Percentiles rank a stretch among this genome's conserved stretches.
These are phyloP conservation scores for Pterocles gutturalis DNA, from an alignment of 2,113 vertebrate species.

Conservation along the genomic window DNA sequence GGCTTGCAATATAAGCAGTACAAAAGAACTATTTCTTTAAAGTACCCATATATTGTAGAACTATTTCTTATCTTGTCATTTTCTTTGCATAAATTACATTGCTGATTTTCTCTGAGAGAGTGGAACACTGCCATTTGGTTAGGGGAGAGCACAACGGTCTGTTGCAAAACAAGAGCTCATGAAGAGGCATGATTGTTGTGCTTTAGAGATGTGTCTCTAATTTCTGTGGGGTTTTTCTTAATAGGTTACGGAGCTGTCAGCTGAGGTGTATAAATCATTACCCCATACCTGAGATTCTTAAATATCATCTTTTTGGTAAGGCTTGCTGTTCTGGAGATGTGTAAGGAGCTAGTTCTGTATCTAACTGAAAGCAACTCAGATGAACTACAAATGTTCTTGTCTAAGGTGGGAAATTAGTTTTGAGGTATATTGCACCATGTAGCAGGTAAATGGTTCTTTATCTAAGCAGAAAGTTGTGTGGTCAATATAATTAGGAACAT, in stretches of 20 bases:
- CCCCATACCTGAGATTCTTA: neutral
- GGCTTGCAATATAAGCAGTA: neutral
- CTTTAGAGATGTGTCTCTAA: neutral
- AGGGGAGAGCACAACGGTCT: neutral
- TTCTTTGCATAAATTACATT: neutral
- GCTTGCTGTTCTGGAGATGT: neutral
- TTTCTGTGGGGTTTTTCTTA: neutral
- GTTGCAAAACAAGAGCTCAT: neutral
- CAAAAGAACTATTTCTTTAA: neutral
- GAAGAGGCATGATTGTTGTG: neutral
- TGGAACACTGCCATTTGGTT: neutral
- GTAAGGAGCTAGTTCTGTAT: neutral
- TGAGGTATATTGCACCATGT: neutral
- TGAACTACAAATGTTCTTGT: neutral
- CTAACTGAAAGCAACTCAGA: neutral
- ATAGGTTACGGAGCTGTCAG: neutral
- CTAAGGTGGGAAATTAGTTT: neutral
- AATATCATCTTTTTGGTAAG: neutral
- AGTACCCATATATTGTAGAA: neutral
- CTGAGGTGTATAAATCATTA: neutral
- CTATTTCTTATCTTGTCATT: neutral
- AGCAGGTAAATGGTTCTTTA: neutral
- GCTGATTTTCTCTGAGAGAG: neutral
- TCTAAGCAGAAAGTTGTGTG: neutral
- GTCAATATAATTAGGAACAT: neutral